A percentile compares a stretch with the other conserved stretches of the same genome.
Evolutionary conservation across 35 echinoderm and acorn worm genomes (phyloP).

Genomic region (Strongylocentrotus purpuratus): DNA sequence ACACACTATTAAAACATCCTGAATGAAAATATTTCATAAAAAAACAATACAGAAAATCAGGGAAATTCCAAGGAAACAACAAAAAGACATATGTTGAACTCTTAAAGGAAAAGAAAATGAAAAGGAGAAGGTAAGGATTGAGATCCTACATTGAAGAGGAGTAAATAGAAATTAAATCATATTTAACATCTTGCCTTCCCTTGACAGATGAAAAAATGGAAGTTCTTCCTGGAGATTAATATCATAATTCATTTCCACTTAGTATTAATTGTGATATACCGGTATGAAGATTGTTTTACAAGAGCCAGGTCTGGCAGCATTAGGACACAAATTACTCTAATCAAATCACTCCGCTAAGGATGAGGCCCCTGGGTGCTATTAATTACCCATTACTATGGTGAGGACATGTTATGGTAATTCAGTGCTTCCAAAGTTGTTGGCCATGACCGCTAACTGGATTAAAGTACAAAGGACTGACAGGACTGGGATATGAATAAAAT

Average conservation of each 20-base stretch:
- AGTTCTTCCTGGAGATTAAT: neutral
- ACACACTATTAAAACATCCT: too few species aligned
- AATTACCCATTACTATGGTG: neutral
- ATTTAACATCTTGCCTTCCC: neutral
- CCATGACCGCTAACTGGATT: neutral
- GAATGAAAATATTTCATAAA: too few species aligned
- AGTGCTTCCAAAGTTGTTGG: neutral
- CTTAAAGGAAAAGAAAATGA: neutral
- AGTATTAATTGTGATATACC: neutral
- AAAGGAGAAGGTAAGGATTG: neutral
- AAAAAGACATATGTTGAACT: neutral
- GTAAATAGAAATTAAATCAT: neutral
- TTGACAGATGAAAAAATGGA: neutral
- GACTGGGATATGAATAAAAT: too few species aligned
- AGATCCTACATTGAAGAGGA: neutral
- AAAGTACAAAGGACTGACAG: neutral
- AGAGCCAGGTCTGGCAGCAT: neutral
- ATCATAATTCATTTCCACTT: neutral
- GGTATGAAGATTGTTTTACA: neutral
- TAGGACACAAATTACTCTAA: neutral
- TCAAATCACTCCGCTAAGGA: neutral
- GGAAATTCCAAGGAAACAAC: neutral
- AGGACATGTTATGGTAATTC: neutral
- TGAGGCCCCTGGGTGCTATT: neutral
- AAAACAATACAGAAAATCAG: neutral